Evolutionary conservation across 2,797 vertebrate species (phyloP).

Genomic region (Pseudochirops cupreus): DNA sequence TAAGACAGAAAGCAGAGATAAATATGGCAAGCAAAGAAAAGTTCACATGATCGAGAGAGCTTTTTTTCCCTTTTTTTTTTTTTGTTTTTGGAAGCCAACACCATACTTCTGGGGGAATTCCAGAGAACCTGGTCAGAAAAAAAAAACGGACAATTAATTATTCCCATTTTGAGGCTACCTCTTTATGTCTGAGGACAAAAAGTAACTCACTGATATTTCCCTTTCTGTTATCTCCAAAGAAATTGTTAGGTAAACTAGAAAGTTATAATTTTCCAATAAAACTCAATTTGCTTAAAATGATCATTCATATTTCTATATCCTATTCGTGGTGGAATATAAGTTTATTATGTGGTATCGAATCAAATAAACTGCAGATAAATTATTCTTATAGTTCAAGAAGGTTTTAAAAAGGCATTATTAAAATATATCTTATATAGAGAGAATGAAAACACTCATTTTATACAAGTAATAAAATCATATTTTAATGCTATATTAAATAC

Average conservation of each 20-base stretch:
- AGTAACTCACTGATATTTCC: background rate
- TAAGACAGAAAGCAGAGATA: background rate
- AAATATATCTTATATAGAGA: background rate
- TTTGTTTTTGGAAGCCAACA: slow-evolving; percentile 49
- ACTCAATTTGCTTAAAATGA: background rate
- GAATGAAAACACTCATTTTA: background rate
- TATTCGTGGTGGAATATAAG: background rate
- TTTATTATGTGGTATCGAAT: background rate
- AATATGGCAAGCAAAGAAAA: slow-evolving; percentile 33
- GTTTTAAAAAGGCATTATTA: background rate
- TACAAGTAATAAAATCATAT: background rate
- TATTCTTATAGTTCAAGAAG: background rate
- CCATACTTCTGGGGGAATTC: background rate
- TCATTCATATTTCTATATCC: background rate
- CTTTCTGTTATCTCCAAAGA: background rate
- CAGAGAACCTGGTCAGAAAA: background rate
- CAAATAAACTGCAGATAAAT: background rate
- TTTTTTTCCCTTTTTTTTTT: slow-evolving; percentile 28
- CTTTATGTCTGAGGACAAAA: background rate
- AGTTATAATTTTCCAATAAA: background rate
- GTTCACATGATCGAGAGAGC: background rate
- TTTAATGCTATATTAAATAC: background rate
- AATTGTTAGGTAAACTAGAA: background rate
- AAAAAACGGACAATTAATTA: background rate
- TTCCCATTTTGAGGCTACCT: background rate